A percentile compares a stretch with the other conserved stretches of the same genome.
phyloP scores from a whole-genome alignment of 2,888 invertebrate species.

The Nasonovia ribisnigri region DNA sequence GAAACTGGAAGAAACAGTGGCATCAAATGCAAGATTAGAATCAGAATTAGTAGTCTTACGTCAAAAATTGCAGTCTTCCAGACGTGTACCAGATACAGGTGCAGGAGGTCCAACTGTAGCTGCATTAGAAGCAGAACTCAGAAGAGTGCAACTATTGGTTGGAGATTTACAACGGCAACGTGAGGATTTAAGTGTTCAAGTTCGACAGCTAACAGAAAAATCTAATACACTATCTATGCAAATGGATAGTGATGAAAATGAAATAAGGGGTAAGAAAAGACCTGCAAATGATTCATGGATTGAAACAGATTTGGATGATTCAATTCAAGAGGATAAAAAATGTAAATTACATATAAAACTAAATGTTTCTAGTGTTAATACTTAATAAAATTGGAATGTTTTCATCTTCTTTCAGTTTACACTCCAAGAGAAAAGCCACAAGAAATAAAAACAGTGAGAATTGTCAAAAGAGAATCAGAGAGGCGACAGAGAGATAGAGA shows the following conservation, averaged over 20 bases:
- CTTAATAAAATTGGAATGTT: neutral
- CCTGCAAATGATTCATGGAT: slow-evolving; percentile 80
- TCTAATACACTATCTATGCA: slow-evolving; percentile 79
- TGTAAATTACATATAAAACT: slow-evolving; percentile 35
- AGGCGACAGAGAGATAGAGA: slow-evolving; percentile 86
- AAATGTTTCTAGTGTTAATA: neutral
- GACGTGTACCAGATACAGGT: slow-evolving; percentile 73
- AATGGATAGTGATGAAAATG: slow-evolving; percentile 73
- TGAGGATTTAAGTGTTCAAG: slow-evolving; percentile 87
- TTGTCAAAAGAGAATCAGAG: slow-evolving; percentile 92
- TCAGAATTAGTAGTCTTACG: slow-evolving; percentile 87
- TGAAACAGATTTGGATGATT: slow-evolving; percentile 86
- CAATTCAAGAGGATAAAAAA: slow-evolving; percentile 53
- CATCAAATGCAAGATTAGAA: slow-evolving; percentile 89
- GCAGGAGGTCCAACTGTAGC: slow-evolving; percentile 68
- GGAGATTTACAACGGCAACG: slow-evolving; percentile 88
- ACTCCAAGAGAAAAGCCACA: slow-evolving; percentile 82
- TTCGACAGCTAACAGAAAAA: slow-evolving; percentile 86
- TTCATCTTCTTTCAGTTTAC: slow-evolving; percentile 73
- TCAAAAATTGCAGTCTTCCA: slow-evolving; percentile 83
- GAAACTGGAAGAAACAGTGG: slow-evolving; percentile 92
- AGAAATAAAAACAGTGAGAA: slow-evolving; percentile 92
- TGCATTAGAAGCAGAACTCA: slow-evolving; percentile 76
- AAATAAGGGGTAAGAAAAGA: slow-evolving; percentile 71
- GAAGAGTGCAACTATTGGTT: slow-evolving; percentile 85